Percentiles rank a stretch among this genome's conserved stretches.
Conservation (phyloP, 2,113 vertebrate species). For the Pristiophorus japonicus region DNA sequence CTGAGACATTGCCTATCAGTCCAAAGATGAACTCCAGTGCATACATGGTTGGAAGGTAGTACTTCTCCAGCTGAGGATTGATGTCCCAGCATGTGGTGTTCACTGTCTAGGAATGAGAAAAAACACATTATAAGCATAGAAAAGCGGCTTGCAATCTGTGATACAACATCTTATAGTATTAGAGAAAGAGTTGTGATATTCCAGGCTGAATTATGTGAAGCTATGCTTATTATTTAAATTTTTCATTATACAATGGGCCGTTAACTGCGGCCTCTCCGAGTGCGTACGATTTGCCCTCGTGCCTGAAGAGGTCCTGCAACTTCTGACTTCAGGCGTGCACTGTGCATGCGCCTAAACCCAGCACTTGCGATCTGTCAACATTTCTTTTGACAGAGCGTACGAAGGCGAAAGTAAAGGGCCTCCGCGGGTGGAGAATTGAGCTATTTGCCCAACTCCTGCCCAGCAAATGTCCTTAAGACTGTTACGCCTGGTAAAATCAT, state of each 20-base stretch:
- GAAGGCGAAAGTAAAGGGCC: too few species aligned
- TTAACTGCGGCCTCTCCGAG: too few species aligned
- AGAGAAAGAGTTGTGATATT: background rate
- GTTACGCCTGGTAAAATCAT: too few species aligned
- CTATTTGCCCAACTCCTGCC: too few species aligned
- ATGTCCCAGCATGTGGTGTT: conserved; percentile 42
- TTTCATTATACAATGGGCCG: background rate
- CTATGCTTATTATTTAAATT: background rate
- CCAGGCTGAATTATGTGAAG: background rate
- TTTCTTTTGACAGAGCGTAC: too few species aligned
- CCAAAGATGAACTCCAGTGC: conserved; percentile 68
- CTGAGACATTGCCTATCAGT: conserved; percentile 59
- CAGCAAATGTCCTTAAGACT: too few species aligned
- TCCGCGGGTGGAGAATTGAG: too few species aligned
- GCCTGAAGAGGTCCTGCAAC: too few species aligned
- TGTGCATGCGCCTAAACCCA: too few species aligned
- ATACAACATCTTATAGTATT: background rate
- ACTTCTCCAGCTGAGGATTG: conserved; percentile 50
- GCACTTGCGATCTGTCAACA: too few species aligned
- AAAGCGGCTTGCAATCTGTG: background rate
- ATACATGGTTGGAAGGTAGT: conserved; percentile 70
- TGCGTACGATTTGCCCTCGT: too few species aligned
- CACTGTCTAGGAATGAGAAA: background rate
- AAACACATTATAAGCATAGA: background rate
- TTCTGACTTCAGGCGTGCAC: too few species aligned